Evolutionary conservation across 2,113 vertebrate species (phyloP).

Genomic region (Rhinolophus ferrumequinum): DNA sequence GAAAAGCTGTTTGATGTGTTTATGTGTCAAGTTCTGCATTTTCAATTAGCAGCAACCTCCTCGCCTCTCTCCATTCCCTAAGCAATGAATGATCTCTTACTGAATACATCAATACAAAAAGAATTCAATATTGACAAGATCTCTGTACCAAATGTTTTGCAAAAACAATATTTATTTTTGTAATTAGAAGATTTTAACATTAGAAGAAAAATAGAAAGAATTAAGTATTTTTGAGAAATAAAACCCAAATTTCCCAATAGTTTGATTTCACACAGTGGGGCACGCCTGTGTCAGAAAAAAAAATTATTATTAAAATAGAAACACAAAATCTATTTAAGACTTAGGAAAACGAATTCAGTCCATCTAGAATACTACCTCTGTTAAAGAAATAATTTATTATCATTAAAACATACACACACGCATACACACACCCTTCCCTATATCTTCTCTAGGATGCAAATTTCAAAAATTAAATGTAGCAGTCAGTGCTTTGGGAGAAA

Average conservation of each 20-base stretch:
- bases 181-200: neutral
- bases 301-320: slow-evolving; percentile 8
- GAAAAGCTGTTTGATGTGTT: neutral
- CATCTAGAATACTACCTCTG: neutral
- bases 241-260: neutral
- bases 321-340: neutral
- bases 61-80: neutral
- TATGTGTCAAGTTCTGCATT: neutral
- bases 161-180: neutral
- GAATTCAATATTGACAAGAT: slow-evolving; percentile 1
- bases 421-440: neutral
- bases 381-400: neutral
- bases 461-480: neutral
- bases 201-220: neutral
- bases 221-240: neutral
- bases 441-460: neutral
- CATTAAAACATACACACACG: neutral
- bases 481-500: neutral
- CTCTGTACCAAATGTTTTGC: neutral
- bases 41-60: neutral
- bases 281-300: neutral
- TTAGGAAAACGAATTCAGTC: neutral
- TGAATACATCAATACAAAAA: neutral
- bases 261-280: neutral
- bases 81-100: neutral